Base-by-base conservation (phyloP, 2,797 vertebrate genomes). In the Apodemus agrarius region DNA sequence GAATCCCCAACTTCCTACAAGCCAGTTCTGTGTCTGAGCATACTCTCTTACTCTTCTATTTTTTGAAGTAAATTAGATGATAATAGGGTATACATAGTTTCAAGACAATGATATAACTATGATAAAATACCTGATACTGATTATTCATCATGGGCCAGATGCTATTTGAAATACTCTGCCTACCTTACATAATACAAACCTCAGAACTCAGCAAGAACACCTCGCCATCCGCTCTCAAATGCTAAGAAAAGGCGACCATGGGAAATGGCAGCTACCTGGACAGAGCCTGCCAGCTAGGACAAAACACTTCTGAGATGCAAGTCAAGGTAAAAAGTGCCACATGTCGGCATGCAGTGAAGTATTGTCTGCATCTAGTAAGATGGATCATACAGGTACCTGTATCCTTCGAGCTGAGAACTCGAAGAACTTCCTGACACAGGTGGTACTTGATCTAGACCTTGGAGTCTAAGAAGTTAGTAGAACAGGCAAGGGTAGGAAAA, bases 321-420 rank as follows among this genome's bases (percentile, higher is more conserved):
- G 80, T 13, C 29, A 54, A 89, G 49, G n/a, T 17, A 8, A 17
- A 67, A 79, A n/a, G 40, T 43, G 11, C 13, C 49, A 29, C 52
- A 22, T 11, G 8, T 6, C 1, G 22, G 16, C 37, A n/a, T 40
- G 26, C 2, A 31, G 40, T 0, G 22, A 26, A 17, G 26, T 31
- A 65, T 29, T 11, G 13, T 6, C 1, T 26, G 16, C 37, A n/a
- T 40, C 34, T 0, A 31, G 31, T 0, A 17, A 26, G 13, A 26
- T 31, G 10, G 52, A 54, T 16, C 74, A 52, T 29, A 11, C 1
- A 26, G 52, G 13, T 85, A 65, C 49, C 6, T 34, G 9, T 40
- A 9, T 61, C 8, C 54, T 46, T 78, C 76, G 24, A 24, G 4
- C 6, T 21, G 49, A 91, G 81, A 93, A 90, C 26, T 80, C 34